phyloP scores from a whole-genome alignment of 2,888 invertebrate species.

The Eilema griseolum region DNA sequence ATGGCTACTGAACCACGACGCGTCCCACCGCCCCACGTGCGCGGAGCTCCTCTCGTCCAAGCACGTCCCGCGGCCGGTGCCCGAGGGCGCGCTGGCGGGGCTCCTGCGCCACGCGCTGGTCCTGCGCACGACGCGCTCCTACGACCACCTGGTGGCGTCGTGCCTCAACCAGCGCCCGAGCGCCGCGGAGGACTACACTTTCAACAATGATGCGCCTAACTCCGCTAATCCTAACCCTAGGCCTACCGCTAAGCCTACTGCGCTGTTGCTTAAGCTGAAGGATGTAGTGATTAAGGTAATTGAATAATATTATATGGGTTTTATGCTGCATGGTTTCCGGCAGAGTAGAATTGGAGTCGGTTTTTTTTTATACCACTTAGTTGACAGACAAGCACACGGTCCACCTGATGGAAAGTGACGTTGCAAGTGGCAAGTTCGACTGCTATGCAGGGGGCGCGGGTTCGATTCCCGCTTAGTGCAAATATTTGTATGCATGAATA shows the following conservation, averaged over 20 bases:
- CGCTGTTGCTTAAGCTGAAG: not conserved
- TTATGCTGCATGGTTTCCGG: no score
- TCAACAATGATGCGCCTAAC: not conserved
- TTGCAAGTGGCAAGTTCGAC: no score
- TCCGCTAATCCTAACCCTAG: no score
- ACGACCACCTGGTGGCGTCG: not conserved
- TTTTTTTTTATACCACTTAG: no score
- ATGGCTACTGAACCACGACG: conserved; percentile 95
- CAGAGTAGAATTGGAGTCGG: no score
- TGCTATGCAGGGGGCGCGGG: no score
- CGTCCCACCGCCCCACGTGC: conserved; percentile 93
- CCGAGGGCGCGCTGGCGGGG: conserved; percentile 94
- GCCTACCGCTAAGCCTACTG: not conserved
- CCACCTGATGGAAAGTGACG: no score
- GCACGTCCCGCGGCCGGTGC: conserved; percentile 95
- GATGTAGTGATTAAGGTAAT: conserved; percentile 1
- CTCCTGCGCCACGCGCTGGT: conserved; percentile 64
- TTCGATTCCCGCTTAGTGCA: no score
- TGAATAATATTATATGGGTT: no score
- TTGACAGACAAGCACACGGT: no score
- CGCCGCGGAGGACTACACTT: not conserved
- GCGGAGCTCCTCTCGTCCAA: conserved; percentile 94
- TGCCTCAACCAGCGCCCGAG: not conserved
- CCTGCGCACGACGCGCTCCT: not conserved
- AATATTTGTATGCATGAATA: no score